A percentile compares a stretch with the other conserved stretches of the same genome.
These are phyloP conservation scores for Pardosa pseudoannulata DNA, from an alignment of 2,888 invertebrate genomes.

Conservation along the genomic window DNA sequence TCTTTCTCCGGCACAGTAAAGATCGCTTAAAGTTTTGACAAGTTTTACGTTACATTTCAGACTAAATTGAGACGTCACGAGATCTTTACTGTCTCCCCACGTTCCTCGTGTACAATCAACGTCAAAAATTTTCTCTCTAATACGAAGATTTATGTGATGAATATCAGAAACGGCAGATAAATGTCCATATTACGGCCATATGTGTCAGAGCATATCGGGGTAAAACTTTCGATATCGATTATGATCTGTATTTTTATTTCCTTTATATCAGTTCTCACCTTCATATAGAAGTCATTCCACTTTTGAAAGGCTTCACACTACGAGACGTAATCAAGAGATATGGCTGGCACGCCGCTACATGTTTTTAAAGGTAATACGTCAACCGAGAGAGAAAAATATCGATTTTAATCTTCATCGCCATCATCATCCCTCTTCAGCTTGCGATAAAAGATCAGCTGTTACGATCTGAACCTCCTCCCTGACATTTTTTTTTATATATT, in stretches of 20 bases:
- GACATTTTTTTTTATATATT: constrained; percentile 32
- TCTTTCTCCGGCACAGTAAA: too few species aligned
- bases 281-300: not conserved
- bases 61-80: too few species aligned
- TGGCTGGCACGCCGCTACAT: not conserved
- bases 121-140: too few species aligned
- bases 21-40: too few species aligned
- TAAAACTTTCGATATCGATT: constrained; percentile 8
- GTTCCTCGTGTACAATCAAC: too few species aligned
- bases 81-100: too few species aligned
- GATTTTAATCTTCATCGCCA: constrained; percentile 21
- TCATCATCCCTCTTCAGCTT: constrained; percentile 6
- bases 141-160: too few species aligned
- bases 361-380: constrained; percentile 1
- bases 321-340: not conserved
- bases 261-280: not conserved
- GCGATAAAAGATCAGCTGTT: constrained; percentile 43
- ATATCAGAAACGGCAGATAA: too few species aligned
- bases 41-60: too few species aligned
- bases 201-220: too few species aligned
- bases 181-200: not conserved
- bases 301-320: not conserved
- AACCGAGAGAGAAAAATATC: constrained; percentile 16
- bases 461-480: constrained; percentile 13
- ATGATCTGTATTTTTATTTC: not conserved